Base-by-base conservation (phyloP, 2,888 invertebrate species). In the Gari tellinella region DNA sequence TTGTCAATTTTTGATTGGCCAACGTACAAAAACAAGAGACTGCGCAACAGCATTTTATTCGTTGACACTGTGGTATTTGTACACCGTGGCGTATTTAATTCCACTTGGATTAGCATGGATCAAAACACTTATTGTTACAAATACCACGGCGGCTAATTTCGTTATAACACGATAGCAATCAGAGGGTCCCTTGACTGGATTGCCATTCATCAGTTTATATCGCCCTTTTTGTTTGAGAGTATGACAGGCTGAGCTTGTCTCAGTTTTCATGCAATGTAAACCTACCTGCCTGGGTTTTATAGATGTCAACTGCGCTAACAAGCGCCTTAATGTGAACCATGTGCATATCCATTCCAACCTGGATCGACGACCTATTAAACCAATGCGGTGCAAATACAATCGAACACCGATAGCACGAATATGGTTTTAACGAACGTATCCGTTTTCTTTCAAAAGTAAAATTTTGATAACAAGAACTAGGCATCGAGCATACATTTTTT, bases 1-100 rank as follows among this genome's bases (percentile, higher is more conserved):
- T 31, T 55, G 60, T 52, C 60, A 69, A 49, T 41, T 56, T 69
- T 51, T 74, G 74, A 74, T 74, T 74, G 74, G 74, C 56, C 57
- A 37, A 48, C 64, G 68, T 31, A 55, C 64, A 74, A 74, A 73
- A 74, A 74, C 74, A 74, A 74, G 74, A 68, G 74, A 74, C 25
- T 46, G 60, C 12, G 31, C 14, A 56, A 51, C 55, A 55, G 52
- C 51, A 31, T 60, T 69, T 56, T 72, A 69, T 69, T 62, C 65
- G 69, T 51, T 57, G 45, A 26, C 37, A 21, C 52, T 25, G 17
- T 53, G 19, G 14, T 17, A 15, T 57, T n/a, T 23, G 31, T 31
- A 31, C 31, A 31, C 31, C 31, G 31, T 31, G 31, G 31, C 4
- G 31, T 57, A 5, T 46, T 55, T 40, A 15, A 52, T 55, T 58